Base-by-base conservation (phyloP, 1,140 invertebrate genomes). In the Spodoptera frugiperda region DNA sequence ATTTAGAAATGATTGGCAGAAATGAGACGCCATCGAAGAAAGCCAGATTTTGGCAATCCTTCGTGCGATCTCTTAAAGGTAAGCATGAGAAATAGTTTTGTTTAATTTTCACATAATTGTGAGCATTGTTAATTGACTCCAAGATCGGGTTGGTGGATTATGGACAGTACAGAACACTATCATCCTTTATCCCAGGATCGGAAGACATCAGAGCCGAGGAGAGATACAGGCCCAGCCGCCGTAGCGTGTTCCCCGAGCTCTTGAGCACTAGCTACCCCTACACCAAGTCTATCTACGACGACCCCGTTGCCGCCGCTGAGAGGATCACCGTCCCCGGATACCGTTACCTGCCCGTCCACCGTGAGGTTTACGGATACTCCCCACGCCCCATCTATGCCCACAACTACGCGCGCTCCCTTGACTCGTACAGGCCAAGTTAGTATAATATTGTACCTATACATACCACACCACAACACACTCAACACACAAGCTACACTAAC, bases 31-130 rank as follows among this genome's bases (percentile, higher is more conserved):
- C 97, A 90, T 97, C 97, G 94, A 97, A 97, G 95, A 98, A 98
- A 95, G 97, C 97, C 89, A 98, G 97, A 95, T 98, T 98, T 95
- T 98, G 97, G 97, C 97, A 98, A 94, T 97, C 97, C 86, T 98
- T 97, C 92, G 97, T 98, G 92, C 96, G 97, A 93, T 97, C 97
- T 94, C 95, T 98, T 83, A 98, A 98, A 96, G 97, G 97, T 98
- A 95, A 95, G 85, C 15, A 46, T 5, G n/a, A 44, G 30, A 39
- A 21, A 21, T 21, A 11, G 9, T 21, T 21, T 21, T 12, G 2
- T 21, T 30, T 25, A 57, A 30, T 25, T 25, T 55, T 25, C 9
- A 55, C 5, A 9, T 39, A 39, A n/a, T n/a, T n/a, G n/a, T n/a
- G n/a, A 39, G 5, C 33, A 9, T 39, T 6, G 33, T 8, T 39